A percentile compares a stretch with the other conserved stretches of the same genome.
phyloP scores from a whole-genome alignment of 37 sponge, comb jelly and placozoan species.

The Haliclona indistincta region DNA sequence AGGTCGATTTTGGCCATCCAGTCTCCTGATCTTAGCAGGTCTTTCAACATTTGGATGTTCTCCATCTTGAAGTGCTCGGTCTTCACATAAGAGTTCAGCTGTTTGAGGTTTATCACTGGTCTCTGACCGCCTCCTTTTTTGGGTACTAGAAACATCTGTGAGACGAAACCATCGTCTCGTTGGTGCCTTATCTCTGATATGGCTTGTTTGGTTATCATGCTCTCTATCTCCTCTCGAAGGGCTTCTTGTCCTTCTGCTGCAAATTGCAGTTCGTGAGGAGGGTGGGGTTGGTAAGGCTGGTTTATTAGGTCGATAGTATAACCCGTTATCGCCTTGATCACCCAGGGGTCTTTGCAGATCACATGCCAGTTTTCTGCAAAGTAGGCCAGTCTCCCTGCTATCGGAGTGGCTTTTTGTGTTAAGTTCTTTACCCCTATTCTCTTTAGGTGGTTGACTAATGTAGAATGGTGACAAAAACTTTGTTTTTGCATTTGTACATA shows the following conservation, averaged over 20 bases:
- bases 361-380: slow-evolving; percentile 12
- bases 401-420: slow-evolving; percentile 11
- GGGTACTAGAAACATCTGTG: slow-evolving; percentile 13
- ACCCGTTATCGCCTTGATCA: slow-evolving; percentile 32
- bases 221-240: slow-evolving; percentile 12
- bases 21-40: neutral
- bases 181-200: neutral
- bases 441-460: neutral
- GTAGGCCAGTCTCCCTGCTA: slow-evolving; percentile 11
- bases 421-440: neutral
- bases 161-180: neutral
- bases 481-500: too few species aligned
- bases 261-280: slow-evolving; percentile 6
- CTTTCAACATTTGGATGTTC: slow-evolving; percentile 6
- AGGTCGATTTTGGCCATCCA: slow-evolving; percentile 11
- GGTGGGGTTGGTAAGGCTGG: neutral
- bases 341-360: slow-evolving; percentile 41
- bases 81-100: slow-evolving; percentile 21
- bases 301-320: slow-evolving; percentile 10
- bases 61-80: slow-evolving; percentile 38
- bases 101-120: slow-evolving; percentile 21
- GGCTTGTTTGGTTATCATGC: slow-evolving; percentile 22
- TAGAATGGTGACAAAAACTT: too few species aligned
- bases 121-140: slow-evolving; percentile 27
- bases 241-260: neutral